Evolutionary conservation across 2,888 invertebrate genomes (phyloP), one percentile per base, ranked within the genome.

Genomic region (Hirudinaria manillensis): DNA sequence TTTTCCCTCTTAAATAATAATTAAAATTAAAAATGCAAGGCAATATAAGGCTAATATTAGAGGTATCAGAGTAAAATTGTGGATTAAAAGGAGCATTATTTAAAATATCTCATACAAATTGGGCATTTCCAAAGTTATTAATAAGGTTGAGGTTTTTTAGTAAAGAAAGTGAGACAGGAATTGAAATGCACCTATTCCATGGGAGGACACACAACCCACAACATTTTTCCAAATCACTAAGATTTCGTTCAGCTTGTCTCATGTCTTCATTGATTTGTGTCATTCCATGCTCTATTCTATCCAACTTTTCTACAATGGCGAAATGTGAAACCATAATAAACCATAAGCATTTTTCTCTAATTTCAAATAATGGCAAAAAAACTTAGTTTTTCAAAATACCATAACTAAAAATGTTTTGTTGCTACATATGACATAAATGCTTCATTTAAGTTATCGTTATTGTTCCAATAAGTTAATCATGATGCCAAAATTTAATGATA

Each of bases 251-350:
- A 24, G 99, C 99, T 87, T 99, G 98, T 84, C 92, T 91, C 99
- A 99, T 99, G 87, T 99, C 99, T 79, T 94, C 92, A 88, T 99
- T 99, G 88, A 99, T 99, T 87, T 97, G 95, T 88, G 99, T 98
- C 95, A 99, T 96, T 61, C 98, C 98, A 88, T 97, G 97, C 88
- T 99, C 98, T 87, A 98, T 93, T 83, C 97, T 91, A 88, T 99
- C 99, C 90, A 99, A 89, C 93, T 99, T 98, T 87, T 99, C 99
- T 95, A 51, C 16, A 55, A 67, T 51, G 36, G 2, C 2, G 24
- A 27, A 24, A 19, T 66, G 24, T 66, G 16, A 66, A 66, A 66
- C 10, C 10, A 66, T 19, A 66, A 19, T 13, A 13, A 66, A 13
- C 66, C n/a, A 16, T 66, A 21, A 53, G 21, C 13, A 13, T 66